Base-by-base conservation (phyloP, 2,113 vertebrate species). In the Apus apus region DNA sequence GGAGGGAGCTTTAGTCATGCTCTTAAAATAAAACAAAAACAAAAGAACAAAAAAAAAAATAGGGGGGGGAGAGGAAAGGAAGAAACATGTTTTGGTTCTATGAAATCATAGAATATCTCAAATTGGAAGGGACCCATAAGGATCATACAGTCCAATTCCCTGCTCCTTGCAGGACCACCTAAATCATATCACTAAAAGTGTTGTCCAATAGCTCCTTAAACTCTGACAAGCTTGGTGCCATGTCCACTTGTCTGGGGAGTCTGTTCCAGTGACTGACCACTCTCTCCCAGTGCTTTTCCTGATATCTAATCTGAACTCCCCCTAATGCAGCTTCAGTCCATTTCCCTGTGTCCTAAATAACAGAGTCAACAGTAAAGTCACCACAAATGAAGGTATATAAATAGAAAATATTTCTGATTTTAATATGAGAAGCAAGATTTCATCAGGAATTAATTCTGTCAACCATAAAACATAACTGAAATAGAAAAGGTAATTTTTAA, bases 31-130 rank as follows among this genome's bases (percentile, higher is more conserved):
- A 14, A 14, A 14, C 45, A 45, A 15, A 32, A 62, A 40, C 21
- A 12, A 40, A 77, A 43, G 11, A 40, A 40, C 38, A 50, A 7
- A 50, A n/a, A 32, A 8, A 58, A 21, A 54, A 13, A 1, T 0
- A 1, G 2, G 4, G 0, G 1, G 17, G 2, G 0, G 2, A 2
- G 5, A 5, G 3, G 4, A 6, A 45, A 3, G 22, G 19, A 34
- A 34, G 76, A 75, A 38, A 17, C 8, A 60, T 14, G 1, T 8
- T 46, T 62, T 48, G 18, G 9, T 77, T 72, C 43, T 46, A 12
- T 23, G 43, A 80, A 61, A 87, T 79, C n/a, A 62, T 0, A 75
- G 32, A 78, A 15, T 38, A 38, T 20, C 17, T 79, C 32, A n/a
- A 19, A n/a, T 22, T 60, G 66, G 30, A 92, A 75, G 18, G 21